Conservation (phyloP, 2,113 vertebrate species). For the Toxostoma redivivum region DNA sequence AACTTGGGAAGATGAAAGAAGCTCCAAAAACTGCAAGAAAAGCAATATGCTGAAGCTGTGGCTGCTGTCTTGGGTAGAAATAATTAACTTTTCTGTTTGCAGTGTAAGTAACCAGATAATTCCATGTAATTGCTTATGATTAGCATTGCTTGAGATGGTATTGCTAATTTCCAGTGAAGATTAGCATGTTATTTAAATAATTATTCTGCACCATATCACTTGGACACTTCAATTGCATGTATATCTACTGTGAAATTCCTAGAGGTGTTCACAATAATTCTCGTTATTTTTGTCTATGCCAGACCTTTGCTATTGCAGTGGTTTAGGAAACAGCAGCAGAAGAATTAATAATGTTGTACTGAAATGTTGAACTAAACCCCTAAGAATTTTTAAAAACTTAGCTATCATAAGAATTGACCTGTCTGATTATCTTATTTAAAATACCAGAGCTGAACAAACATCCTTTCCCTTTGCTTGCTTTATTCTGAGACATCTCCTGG, state of each 20-base stretch:
- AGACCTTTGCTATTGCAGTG: background rate
- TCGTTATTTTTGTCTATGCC: background rate
- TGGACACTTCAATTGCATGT: background rate
- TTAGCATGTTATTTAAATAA: constrained; percentile 58
- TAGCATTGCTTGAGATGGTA: constrained; percentile 40
- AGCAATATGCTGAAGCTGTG: background rate
- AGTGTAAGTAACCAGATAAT: constrained; percentile 45
- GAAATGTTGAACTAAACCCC: background rate
- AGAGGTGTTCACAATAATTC: background rate
- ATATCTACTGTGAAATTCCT: constrained; percentile 40
- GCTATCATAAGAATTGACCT: background rate
- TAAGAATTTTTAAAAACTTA: background rate
- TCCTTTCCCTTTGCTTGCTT: background rate
- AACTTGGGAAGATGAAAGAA: background rate
- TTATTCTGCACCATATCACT: constrained; percentile 30
- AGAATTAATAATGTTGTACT: background rate
- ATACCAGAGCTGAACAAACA: background rate
- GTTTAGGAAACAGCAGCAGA: background rate
- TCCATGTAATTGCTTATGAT: constrained; percentile 38
- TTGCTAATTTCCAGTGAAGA: constrained; percentile 52
- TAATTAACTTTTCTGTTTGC: constrained; percentile 26
- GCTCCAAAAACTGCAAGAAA: background rate
- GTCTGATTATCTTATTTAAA: background rate
- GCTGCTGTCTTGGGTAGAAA: background rate
- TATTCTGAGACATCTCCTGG: background rate